A percentile compares a stretch with the other conserved stretches of the same genome.
Evolutionary conservation across 2,113 vertebrate species (phyloP).

Genomic region (Notarius quadriscutis): DNA sequence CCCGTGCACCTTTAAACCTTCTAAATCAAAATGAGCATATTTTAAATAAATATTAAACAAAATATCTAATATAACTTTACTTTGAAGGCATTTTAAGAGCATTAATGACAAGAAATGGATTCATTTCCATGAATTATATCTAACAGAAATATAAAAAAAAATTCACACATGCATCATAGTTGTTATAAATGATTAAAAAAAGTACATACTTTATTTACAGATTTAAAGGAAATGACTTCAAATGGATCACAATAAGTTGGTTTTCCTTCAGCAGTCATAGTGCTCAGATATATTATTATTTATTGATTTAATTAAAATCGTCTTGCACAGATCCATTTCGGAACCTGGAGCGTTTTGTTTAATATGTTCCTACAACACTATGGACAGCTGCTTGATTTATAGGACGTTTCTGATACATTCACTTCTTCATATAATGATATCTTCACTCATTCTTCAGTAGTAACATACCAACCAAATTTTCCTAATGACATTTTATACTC

Average conservation of each 20-base stretch:
- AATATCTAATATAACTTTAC: neutral
- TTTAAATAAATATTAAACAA: neutral
- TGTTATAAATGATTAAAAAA: constrained; percentile 11
- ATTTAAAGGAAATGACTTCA: constrained; percentile 2
- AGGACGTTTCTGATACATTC: constrained; percentile 3
- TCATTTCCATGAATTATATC: neutral
- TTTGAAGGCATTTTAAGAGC: neutral
- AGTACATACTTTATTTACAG: constrained; percentile 31
- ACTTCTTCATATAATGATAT: neutral
- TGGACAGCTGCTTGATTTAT: neutral
- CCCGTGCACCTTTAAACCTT: neutral
- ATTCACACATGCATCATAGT: neutral
- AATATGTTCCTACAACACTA: constrained; percentile 11
- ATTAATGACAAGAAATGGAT: neutral
- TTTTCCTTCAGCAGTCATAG: neutral
- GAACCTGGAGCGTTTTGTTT: neutral
- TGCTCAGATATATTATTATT: neutral
- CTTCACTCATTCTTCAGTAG: neutral
- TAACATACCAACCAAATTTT: constrained; percentile 5
- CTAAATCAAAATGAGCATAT: neutral
- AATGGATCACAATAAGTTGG: neutral
- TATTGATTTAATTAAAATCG: neutral
- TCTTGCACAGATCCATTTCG: neutral
- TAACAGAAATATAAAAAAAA: neutral
- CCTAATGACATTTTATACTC: neutral